phyloP scores from a whole-genome alignment of 2,113 vertebrate species.

The Podocnemis expansa region DNA sequence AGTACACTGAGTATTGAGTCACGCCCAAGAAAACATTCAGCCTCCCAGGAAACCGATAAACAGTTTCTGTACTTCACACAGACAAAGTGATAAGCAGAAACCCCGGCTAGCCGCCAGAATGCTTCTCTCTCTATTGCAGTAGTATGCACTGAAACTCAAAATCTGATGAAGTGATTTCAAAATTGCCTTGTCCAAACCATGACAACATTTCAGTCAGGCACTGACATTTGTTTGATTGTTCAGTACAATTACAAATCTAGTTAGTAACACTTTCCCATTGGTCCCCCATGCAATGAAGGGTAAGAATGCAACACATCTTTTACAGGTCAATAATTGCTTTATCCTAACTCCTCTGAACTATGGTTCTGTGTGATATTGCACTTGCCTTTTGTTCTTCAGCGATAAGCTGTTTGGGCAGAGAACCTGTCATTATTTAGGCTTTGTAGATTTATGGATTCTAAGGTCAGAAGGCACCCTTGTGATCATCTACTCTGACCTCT shows the following conservation, averaged over 20 bases:
- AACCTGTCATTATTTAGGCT: not conserved
- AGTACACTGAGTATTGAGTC: not conserved
- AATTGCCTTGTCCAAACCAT: not conserved
- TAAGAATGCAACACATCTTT: not conserved
- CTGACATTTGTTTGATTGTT: not conserved
- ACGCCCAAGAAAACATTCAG: slow-evolving; percentile 39
- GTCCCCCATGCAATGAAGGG: not conserved
- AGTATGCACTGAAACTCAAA: not conserved
- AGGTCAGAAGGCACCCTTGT: not conserved
- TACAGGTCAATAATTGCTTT: not conserved
- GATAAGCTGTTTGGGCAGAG: not conserved
- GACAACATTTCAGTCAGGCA: not conserved
- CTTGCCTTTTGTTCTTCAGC: not conserved
- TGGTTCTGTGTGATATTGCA: not conserved
- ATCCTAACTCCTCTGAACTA: not conserved
- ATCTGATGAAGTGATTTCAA: not conserved
- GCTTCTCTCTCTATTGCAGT: not conserved
- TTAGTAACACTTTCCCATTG: not conserved
- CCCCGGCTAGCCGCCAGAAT: fast-evolving
- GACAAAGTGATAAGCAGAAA: not conserved
- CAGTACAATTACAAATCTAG: not conserved
- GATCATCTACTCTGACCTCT: not conserved
- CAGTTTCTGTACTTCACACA: not conserved
- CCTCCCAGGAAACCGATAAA: slow-evolving; percentile 16
- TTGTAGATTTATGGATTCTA: not conserved